phyloP scores from a whole-genome alignment of 2,888 invertebrate species.

The Clostera curtula region DNA sequence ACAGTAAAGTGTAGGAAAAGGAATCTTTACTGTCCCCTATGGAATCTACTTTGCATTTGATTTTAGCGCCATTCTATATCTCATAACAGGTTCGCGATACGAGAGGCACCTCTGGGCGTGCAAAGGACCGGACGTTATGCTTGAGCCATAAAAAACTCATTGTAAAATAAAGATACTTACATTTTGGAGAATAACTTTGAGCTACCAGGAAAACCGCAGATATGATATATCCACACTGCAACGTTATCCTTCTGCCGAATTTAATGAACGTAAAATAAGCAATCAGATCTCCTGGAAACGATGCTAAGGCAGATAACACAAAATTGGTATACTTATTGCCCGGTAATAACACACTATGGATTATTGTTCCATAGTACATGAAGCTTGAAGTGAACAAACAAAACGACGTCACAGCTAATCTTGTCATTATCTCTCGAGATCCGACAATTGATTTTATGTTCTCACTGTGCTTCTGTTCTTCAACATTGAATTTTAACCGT shows the following conservation, averaged over 20 bases:
- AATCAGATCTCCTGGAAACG: constrained; percentile 53
- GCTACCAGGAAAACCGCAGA: constrained; percentile 43
- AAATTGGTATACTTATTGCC: constrained; percentile 58
- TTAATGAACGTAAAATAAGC: constrained; percentile 44
- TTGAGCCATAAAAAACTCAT: no score
- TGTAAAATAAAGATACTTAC: constrained; percentile 32
- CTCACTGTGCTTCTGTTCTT: constrained; percentile 43
- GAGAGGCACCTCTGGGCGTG: no score
- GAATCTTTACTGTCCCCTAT: no score
- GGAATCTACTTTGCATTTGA: no score
- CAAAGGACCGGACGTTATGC: no score
- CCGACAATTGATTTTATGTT: constrained; percentile 39
- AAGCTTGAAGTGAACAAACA: constrained; percentile 56
- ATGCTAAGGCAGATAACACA: constrained; percentile 40
- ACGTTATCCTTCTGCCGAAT: constrained; percentile 43
- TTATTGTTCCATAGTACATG: constrained; percentile 47
- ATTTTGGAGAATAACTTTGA: constrained; percentile 40
- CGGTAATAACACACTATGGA: constrained; percentile 47
- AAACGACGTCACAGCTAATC: constrained; percentile 42
- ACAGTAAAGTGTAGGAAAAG: no score
- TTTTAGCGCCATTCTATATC: no score
- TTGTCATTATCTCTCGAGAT: constrained; percentile 49
- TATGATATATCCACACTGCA: constrained; percentile 42
- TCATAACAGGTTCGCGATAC: no score
- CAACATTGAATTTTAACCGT: constrained; percentile 36